A percentile compares a stretch with the other conserved stretches of the same genome.
Conservation (phyloP, 2,113 vertebrate genomes). For the Verasper variegatus region DNA sequence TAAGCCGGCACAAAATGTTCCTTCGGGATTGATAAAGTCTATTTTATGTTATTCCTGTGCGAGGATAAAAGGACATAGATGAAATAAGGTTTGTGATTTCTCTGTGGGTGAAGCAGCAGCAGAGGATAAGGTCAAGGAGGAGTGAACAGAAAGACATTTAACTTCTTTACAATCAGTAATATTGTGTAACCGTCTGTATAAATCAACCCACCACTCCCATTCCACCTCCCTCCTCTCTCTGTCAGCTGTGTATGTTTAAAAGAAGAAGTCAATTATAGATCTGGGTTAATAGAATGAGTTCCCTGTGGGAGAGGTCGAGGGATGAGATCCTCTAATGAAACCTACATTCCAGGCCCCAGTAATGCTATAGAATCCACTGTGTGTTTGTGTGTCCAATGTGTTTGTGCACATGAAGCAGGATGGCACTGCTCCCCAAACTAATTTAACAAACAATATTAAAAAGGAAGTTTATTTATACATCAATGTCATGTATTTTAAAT, state of each 20-base stretch:
- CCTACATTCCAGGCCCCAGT: constrained; percentile 72
- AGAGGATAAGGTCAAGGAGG: background rate
- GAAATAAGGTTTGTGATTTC: background rate
- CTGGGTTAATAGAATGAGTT: constrained; percentile 81
- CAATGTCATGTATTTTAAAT: too few relatives aligned
- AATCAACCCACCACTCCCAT: constrained; percentile 24
- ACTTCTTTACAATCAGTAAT: constrained; percentile 11
- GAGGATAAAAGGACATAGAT: background rate
- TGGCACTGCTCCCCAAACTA: background rate
- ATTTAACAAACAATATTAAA: background rate
- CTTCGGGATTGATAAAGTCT: background rate
- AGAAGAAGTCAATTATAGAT: constrained; percentile 84
- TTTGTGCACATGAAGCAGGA: constrained; percentile 15
- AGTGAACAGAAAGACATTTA: background rate
- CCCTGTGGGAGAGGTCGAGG: constrained; percentile 73
- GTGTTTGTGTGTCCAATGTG: constrained; percentile 32
- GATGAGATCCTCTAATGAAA: constrained; percentile 78
- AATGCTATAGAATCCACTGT: constrained; percentile 42
- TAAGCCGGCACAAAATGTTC: too few relatives aligned
- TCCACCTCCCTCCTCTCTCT: constrained; percentile 29
- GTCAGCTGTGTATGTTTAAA: constrained; percentile 73
- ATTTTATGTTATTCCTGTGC: background rate
- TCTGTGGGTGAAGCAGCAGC: background rate
- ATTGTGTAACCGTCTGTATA: constrained; percentile 6
- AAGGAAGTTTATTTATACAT: too few relatives aligned